phyloP scores from a whole-genome alignment of 2,888 invertebrate species.

The Harmothoe impar region DNA sequence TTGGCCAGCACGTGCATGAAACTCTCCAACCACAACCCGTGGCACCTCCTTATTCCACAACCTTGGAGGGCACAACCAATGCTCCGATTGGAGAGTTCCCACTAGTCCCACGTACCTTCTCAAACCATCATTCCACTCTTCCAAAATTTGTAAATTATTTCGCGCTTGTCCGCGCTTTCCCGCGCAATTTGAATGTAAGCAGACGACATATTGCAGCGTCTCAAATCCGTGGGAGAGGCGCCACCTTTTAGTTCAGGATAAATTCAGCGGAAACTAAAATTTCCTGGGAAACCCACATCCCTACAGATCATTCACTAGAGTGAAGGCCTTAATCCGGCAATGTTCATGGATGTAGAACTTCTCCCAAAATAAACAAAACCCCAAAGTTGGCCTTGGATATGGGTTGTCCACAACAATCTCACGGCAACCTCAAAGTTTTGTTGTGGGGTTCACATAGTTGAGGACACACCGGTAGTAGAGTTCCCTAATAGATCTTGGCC shows the following conservation, averaged over 20 bases:
- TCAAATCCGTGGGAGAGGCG: neutral
- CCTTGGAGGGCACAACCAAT: neutral
- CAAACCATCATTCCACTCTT: neutral
- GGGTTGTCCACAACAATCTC: too few relatives aligned
- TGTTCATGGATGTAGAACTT: too few relatives aligned
- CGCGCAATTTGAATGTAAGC: neutral
- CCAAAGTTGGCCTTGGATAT: too few relatives aligned
- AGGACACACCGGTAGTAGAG: too few relatives aligned
- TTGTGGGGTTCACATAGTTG: too few relatives aligned
- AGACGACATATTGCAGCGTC: neutral
- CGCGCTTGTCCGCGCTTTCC: conserved; percentile 6
- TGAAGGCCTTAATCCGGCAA: too few relatives aligned
- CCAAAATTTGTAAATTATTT: conserved; percentile 9
- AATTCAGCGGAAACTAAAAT: neutral
- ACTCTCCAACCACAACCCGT: neutral
- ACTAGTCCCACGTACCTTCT: neutral
- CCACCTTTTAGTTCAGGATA: neutral
- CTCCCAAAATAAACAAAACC: too few relatives aligned
- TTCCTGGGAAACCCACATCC: too few relatives aligned
- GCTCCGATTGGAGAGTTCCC: neutral
- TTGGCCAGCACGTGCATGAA: neutral
- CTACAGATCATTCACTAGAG: too few relatives aligned
- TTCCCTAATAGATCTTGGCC: too few relatives aligned
- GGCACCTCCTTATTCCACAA: neutral
- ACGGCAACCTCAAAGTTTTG: too few relatives aligned